These are phyloP conservation scores for Schizaphis graminum DNA, from an alignment of 2,888 invertebrate species.

Conservation along the genomic window DNA sequence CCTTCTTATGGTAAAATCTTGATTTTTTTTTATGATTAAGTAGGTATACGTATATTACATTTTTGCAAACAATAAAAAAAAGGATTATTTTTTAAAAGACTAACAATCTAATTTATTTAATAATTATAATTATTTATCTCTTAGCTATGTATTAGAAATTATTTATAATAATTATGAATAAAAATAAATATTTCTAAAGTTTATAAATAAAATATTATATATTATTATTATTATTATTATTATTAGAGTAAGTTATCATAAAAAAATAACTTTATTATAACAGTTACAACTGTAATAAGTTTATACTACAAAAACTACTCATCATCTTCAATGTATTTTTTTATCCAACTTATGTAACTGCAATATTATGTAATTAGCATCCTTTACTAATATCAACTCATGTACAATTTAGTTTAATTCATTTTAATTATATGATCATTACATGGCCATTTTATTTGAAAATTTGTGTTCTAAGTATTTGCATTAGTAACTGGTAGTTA, in stretches of 20 bases:
- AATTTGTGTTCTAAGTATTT: not conserved
- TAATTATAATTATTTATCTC: not conserved
- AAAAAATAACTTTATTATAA: not conserved
- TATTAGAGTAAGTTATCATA: not conserved
- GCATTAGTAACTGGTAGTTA: not conserved
- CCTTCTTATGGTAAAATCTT: not conserved
- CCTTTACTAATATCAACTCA: not conserved
- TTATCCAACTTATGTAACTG: not conserved
- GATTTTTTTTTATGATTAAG: not conserved
- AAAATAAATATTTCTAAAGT: not conserved
- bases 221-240: too few species aligned
- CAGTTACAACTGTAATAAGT: not conserved
- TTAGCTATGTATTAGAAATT: not conserved
- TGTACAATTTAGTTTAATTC: not conserved
- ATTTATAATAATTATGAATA: not conserved
- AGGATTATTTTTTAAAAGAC: not conserved
- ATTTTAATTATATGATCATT: conserved; percentile 31
- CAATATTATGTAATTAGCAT: not conserved
- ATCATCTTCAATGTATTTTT: not conserved
- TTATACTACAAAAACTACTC: not conserved
- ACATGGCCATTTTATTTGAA: not conserved
- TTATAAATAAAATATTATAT: too few species aligned
- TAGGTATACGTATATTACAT: not conserved
- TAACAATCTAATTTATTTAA: not conserved
- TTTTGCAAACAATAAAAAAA: too few species aligned